phyloP scores from a whole-genome alignment of 1,140 invertebrate genomes.

The Rhyzopertha dominica region DNA sequence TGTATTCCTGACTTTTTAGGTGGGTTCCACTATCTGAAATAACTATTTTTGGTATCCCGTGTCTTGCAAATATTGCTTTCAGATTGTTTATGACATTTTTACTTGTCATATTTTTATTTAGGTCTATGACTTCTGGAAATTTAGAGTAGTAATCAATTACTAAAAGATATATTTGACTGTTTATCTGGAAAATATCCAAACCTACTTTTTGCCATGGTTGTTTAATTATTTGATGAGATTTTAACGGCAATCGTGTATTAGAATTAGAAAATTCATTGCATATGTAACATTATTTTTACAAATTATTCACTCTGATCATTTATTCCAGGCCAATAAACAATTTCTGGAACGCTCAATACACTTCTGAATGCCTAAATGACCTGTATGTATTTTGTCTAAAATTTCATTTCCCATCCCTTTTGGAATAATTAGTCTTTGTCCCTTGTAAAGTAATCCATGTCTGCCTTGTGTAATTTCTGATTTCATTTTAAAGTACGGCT shows the following conservation, averaged over 20 bases:
- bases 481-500: constrained; percentile 6
- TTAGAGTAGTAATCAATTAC: constrained; percentile 33
- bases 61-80: constrained; percentile 30
- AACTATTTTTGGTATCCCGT: too few relatives aligned
- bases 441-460: constrained; percentile 6
- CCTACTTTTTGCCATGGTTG: constrained; percentile 38
- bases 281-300: constrained; percentile 8
- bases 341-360: constrained; percentile 9
- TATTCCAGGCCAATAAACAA: constrained; percentile 20
- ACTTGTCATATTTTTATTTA: constrained; percentile 21
- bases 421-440: constrained; percentile 13
- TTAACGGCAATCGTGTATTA: constrained; percentile 26
- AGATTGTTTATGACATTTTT: constrained; percentile 26
- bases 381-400: constrained; percentile 17
- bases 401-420: constrained; percentile 7
- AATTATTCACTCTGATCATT: constrained; percentile 15
- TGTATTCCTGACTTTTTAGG: too few relatives aligned
- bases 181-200: constrained; percentile 36
- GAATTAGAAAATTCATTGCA: constrained; percentile 20
- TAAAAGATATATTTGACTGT: constrained; percentile 35
- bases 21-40: too few relatives aligned
- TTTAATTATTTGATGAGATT: constrained; percentile 32
- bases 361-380: constrained; percentile 22
- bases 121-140: constrained; percentile 21
- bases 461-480: constrained; percentile 10